Evolutionary conservation across 2,888 invertebrate genomes (phyloP).

Genomic region (Volucella bombylans): DNA sequence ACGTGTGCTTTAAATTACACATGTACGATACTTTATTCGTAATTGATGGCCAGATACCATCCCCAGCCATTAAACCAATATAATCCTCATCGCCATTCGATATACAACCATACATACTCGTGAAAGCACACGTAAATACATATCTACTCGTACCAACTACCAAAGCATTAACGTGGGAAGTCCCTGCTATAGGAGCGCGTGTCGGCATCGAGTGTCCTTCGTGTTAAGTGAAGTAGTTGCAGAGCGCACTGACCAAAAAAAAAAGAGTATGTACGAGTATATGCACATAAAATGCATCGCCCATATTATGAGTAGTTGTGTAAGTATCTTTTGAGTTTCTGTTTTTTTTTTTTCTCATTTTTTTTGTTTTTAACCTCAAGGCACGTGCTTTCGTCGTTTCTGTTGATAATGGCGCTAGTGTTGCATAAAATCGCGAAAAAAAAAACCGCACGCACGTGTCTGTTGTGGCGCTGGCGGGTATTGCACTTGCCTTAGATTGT

Average conservation of each 20-base stretch:
- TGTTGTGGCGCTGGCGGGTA: slow-evolving; percentile 9
- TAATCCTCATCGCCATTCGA: slow-evolving; percentile 42
- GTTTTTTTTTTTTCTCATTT: neutral
- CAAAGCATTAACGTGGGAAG: slow-evolving; percentile 3
- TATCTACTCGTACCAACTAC: neutral
- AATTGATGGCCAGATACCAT: slow-evolving; percentile 36
- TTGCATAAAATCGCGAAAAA: slow-evolving; percentile 35
- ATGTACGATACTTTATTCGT: slow-evolving; percentile 13
- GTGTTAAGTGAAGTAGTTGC: slow-evolving; percentile 55
- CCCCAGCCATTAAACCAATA: slow-evolving; percentile 38
- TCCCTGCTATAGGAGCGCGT: slow-evolving; percentile 35
- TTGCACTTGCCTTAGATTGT: slow-evolving; percentile 51
- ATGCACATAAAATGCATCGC: slow-evolving; percentile 13
- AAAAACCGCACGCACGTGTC: slow-evolving; percentile 47
- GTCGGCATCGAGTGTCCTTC: slow-evolving; percentile 57
- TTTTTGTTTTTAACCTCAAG: slow-evolving; percentile 46
- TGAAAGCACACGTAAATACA: no score
- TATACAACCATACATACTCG: neutral
- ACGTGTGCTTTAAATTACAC: no score
- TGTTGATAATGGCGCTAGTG: slow-evolving; percentile 46
- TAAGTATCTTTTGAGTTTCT: slow-evolving; percentile 21
- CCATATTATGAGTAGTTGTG: slow-evolving; percentile 49
- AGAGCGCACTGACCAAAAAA: slow-evolving; percentile 36
- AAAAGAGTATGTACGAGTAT: neutral
- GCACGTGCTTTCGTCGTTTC: slow-evolving; percentile 52